Evolutionary conservation across 2,888 invertebrate genomes (phyloP).

Genomic region (Drosophila falleni): DNA sequence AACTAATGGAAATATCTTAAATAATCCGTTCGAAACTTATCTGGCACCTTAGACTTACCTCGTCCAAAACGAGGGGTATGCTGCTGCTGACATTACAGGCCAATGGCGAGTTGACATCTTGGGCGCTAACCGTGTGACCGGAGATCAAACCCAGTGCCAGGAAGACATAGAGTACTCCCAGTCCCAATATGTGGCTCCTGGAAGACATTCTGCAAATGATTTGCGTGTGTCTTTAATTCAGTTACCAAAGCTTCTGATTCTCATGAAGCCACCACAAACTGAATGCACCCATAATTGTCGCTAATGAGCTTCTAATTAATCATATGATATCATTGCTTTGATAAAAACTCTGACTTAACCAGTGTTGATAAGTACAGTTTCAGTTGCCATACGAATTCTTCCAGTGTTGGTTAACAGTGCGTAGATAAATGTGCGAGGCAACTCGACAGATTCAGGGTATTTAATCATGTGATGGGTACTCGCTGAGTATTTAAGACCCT

Average conservation of each 20-base stretch:
- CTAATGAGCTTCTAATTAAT: slow-evolving; percentile 53
- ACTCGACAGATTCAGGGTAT: neutral
- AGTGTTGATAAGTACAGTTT: slow-evolving; percentile 31
- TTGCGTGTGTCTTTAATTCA: slow-evolving; percentile 36
- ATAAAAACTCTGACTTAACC: slow-evolving; percentile 18
- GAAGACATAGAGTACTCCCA: slow-evolving; percentile 5
- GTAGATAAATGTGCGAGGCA: slow-evolving; percentile 13
- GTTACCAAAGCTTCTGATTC: slow-evolving; percentile 31
- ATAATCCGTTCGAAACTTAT: neutral
- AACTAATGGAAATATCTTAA: slow-evolving; percentile 37
- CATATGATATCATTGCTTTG: slow-evolving; percentile 56
- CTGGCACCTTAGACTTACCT: slow-evolving; percentile 30
- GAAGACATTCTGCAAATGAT: slow-evolving; percentile 36
- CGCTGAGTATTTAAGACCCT: slow-evolving; percentile 22
- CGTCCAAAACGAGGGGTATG: slow-evolving; percentile 47
- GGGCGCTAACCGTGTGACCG: slow-evolving; percentile 27
- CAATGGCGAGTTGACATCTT: neutral
- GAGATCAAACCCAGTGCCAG: slow-evolving; percentile 38
- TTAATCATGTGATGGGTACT: slow-evolving; percentile 40
- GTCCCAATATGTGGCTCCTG: neutral
- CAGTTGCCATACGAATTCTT: neutral
- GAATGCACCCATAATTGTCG: slow-evolving; percentile 20
- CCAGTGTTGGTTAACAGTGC: slow-evolving; percentile 20
- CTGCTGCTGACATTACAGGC: slow-evolving; percentile 42
- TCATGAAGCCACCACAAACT: slow-evolving; percentile 4